Evolutionary conservation across 2,797 vertebrate genomes (phyloP).

Genomic region (Sarcophilus harrisii): DNA sequence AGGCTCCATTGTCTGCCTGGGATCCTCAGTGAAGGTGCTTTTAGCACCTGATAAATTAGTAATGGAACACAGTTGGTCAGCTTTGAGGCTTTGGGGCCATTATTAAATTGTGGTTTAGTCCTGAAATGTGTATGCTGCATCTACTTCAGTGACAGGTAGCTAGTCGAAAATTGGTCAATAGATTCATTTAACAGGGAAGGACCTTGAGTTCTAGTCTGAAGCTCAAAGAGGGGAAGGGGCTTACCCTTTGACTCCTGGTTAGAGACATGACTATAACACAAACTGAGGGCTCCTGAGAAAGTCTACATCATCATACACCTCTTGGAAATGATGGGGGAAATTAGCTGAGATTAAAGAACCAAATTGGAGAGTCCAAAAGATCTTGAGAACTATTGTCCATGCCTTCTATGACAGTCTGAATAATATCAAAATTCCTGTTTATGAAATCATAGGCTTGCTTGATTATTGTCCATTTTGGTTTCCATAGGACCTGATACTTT

Average conservation of each 20-base stretch:
- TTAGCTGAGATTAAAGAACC: slow-evolving; percentile 18
- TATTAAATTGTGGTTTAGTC: slow-evolving; percentile 81
- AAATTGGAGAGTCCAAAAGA: not conserved
- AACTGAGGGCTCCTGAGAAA: not conserved
- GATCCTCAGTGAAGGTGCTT: slow-evolving; percentile 81
- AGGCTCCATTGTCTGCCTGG: slow-evolving; percentile 79
- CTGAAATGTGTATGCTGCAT: slow-evolving; percentile 71
- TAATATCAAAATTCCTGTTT: not conserved
- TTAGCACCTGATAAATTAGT: slow-evolving; percentile 83
- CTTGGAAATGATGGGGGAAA: slow-evolving; percentile 23
- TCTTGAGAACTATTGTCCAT: not conserved
- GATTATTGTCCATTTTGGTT: slow-evolving; percentile 24
- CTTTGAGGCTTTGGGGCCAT: slow-evolving; percentile 70
- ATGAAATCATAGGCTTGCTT: not conserved
- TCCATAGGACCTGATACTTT: not conserved
- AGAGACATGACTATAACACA: not conserved
- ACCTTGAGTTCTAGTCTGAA: slow-evolving; percentile 21
- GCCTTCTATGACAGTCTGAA: not conserved
- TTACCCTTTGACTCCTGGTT: not conserved
- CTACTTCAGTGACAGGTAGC: slow-evolving; percentile 74
- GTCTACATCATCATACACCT: not conserved
- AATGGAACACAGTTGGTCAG: slow-evolving; percentile 77
- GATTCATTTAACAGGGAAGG: slow-evolving; percentile 25
- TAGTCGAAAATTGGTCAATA: slow-evolving; percentile 55
- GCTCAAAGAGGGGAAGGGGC: slow-evolving; percentile 10